phyloP scores from a whole-genome alignment of 37 sponge, comb jelly and placozoan genomes.

The Halichondria panicea region DNA sequence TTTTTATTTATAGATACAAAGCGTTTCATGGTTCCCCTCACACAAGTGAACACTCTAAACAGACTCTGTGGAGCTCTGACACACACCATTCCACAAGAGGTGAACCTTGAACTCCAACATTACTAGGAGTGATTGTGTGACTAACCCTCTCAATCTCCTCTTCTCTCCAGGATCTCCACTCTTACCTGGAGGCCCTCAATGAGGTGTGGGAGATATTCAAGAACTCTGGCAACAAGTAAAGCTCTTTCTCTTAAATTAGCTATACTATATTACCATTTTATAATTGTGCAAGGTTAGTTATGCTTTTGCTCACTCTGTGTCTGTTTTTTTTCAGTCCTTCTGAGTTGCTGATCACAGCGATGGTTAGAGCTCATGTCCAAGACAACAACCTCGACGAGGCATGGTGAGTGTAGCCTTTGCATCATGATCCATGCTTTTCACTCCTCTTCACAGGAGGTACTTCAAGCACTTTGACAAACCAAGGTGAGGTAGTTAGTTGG shows the following conservation, averaged over 20 bases:
- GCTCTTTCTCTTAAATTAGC: background rate
- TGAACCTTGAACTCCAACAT: background rate
- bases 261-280: background rate
- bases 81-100: background rate
- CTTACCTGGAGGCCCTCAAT: constrained; percentile 1
- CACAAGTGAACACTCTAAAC: constrained; percentile 3
- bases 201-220: constrained; percentile 19
- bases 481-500: no score
- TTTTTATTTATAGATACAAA: constrained; percentile 22
- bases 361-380: constrained; percentile 19
- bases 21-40: constrained; percentile 13
- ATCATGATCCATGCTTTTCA: no score
- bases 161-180: constrained; percentile 6
- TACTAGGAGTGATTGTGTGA: background rate
- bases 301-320: background rate
- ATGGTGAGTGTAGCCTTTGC: constrained; percentile 46
- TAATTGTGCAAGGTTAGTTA: background rate
- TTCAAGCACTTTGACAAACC: no score
- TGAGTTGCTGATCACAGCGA: constrained; percentile 22
- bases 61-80: constrained; percentile 36
- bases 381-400: constrained; percentile 19
- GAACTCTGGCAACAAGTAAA: constrained; percentile 10
- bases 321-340: constrained; percentile 26
- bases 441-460: background rate
- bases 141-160: background rate